phyloP scores from a whole-genome alignment of 2,888 invertebrate genomes.

The Cyaniris semiargus region DNA sequence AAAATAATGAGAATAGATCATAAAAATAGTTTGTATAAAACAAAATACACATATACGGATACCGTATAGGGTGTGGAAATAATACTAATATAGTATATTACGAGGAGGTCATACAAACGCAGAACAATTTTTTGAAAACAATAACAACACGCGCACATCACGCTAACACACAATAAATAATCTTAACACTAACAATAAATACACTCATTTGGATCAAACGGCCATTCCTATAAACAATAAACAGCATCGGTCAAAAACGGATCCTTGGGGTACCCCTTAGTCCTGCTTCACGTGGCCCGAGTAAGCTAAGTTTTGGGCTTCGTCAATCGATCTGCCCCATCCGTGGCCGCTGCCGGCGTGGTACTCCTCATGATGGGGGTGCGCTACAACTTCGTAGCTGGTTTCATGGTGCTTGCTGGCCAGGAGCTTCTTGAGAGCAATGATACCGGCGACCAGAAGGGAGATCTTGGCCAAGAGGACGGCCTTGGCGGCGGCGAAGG shows the following conservation, averaged over 20 bases:
- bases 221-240: slow-evolving; percentile 47
- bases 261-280: slow-evolving; percentile 51
- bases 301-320: slow-evolving; percentile 82
- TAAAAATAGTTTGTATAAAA: slow-evolving; percentile 53
- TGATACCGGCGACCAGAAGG: slow-evolving; percentile 87
- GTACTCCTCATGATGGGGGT: slow-evolving; percentile 81
- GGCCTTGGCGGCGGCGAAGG: slow-evolving; percentile 92
- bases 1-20: slow-evolving; percentile 39
- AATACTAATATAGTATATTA: slow-evolving; percentile 72
- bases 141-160: slow-evolving; percentile 65
- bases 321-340: slow-evolving; percentile 83
- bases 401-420: slow-evolving; percentile 84
- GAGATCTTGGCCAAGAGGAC: slow-evolving; percentile 91
- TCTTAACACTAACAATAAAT: slow-evolving; percentile 66
- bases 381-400: slow-evolving; percentile 88
- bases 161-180: slow-evolving; percentile 69
- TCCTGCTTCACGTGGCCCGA: slow-evolving; percentile 76
- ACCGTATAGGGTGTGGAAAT: slow-evolving; percentile 68
- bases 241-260: slow-evolving; percentile 48
- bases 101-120: slow-evolving; percentile 68
- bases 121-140: slow-evolving; percentile 71
- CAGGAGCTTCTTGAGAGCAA: slow-evolving; percentile 85
- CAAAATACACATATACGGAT: slow-evolving; percentile 77
- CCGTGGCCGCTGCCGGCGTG: slow-evolving; percentile 79
- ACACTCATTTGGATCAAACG: slow-evolving; percentile 40